Conservation (phyloP, 2,888 invertebrate genomes). For the Eudasyphora cyanicolor region DNA sequence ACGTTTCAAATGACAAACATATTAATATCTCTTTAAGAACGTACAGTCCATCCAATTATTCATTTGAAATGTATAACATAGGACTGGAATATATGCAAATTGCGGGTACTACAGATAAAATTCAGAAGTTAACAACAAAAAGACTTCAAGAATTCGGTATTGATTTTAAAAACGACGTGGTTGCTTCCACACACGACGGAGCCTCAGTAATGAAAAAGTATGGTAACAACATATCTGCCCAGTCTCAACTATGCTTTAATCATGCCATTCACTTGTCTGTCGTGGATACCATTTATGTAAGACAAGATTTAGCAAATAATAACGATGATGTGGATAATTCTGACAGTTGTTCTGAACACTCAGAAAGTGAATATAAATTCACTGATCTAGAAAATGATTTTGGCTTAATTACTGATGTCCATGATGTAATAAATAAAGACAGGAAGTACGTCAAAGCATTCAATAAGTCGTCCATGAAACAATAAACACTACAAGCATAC, state of each 20-base stretch:
- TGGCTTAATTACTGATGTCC: too few relatives aligned
- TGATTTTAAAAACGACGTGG: neutral
- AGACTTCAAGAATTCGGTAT: constrained; percentile 4
- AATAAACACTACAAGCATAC: neutral
- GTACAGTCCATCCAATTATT: neutral
- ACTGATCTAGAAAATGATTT: too few relatives aligned
- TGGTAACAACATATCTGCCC: neutral
- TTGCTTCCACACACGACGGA: constrained; percentile 13
- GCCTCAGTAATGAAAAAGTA: constrained; percentile 26
- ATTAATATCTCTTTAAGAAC: neutral
- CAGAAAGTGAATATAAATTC: too few relatives aligned
- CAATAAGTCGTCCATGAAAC: neutral
- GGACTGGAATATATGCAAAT: neutral
- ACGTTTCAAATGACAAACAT: neutral
- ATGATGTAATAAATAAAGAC: too few relatives aligned
- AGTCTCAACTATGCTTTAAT: constrained; percentile 2
- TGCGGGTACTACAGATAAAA: neutral
- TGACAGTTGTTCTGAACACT: too few relatives aligned
- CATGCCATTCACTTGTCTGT: constrained; percentile 24
- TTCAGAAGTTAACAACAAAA: neutral
- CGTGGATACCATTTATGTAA: constrained; percentile 3
- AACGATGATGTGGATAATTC: too few relatives aligned
- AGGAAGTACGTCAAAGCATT: neutral
- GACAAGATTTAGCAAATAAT: neutral
- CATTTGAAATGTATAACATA: constrained; percentile 2